phyloP scores from a whole-genome alignment of 2,797 vertebrate genomes.

The Scarus forsteni region DNA sequence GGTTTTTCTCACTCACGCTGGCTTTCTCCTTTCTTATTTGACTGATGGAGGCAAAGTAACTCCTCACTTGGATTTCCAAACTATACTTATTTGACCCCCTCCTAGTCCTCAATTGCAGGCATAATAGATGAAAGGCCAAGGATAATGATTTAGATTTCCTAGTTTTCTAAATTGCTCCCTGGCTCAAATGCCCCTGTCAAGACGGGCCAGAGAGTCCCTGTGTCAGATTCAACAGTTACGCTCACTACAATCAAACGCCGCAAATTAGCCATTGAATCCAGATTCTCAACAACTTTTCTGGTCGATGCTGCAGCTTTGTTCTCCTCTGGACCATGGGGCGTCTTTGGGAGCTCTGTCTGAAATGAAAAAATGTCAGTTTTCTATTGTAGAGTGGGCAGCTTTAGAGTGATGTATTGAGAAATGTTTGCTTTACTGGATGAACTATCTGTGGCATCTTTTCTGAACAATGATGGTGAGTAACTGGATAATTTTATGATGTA shows the following conservation, averaged over 20 bases:
- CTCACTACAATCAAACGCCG: constrained; percentile 35
- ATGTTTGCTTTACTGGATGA: constrained; percentile 57
- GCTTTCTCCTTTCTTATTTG: constrained; percentile 68
- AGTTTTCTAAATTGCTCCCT: constrained; percentile 65
- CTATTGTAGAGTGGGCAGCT: constrained; percentile 23
- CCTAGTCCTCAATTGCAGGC: constrained; percentile 56
- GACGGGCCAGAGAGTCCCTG: constrained; percentile 27
- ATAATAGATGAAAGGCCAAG: constrained; percentile 64
- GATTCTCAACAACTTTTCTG: constrained; percentile 48
- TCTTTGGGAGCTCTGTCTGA: constrained; percentile 9
- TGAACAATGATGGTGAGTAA: constrained; percentile 53
- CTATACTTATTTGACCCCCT: constrained; percentile 64
- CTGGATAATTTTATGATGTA: constrained; percentile 61
- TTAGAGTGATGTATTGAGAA: constrained; percentile 55
- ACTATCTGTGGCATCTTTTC: constrained; percentile 45
- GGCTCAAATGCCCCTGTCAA: constrained; percentile 32
- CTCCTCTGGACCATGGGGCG: constrained; percentile 23
- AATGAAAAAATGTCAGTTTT: constrained; percentile 18
- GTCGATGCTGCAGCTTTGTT: constrained; percentile 55
- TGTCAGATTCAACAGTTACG: constrained; percentile 45
- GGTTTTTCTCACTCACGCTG: constrained; percentile 60
- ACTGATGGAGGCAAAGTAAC: constrained; percentile 68
- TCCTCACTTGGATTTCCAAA: constrained; percentile 65
- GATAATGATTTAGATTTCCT: constrained; percentile 62
- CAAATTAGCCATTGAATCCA: constrained; percentile 54